Evolutionary conservation across 2,113 vertebrate species (phyloP).

Genomic region (Microtus richardsoni): DNA sequence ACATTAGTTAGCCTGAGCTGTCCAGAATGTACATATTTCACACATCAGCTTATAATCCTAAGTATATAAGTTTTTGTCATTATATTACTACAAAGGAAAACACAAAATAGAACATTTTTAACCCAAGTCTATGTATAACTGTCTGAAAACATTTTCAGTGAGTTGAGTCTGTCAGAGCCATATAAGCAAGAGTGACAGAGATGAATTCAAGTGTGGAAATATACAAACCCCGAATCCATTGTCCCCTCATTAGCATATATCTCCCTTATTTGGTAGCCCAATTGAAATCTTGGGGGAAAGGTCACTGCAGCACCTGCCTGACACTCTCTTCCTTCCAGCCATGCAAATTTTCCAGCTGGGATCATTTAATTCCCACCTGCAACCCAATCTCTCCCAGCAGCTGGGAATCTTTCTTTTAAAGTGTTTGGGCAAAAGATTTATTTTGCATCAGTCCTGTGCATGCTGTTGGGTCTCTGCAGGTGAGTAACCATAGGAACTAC

Average conservation of each 20-base stretch:
- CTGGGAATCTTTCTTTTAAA: neutral
- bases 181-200: neutral
- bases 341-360: constrained; percentile 15
- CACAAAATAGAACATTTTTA: neutral
- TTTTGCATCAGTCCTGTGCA: constrained; percentile 1
- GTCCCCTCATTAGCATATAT: neutral
- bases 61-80: neutral
- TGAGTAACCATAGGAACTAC: neutral
- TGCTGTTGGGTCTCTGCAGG: neutral
- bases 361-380: constrained; percentile 18
- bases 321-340: neutral
- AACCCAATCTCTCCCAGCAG: neutral
- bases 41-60: neutral
- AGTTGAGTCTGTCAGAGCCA: neutral
- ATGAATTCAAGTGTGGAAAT: neutral
- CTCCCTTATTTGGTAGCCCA: neutral
- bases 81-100: neutral
- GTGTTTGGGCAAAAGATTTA: neutral
- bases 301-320: neutral
- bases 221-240: neutral
- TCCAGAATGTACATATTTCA: neutral
- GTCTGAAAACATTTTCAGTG: neutral
- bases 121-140: neutral
- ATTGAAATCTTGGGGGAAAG: neutral
- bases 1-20: neutral